phyloP scores from a whole-genome alignment of 1,140 invertebrate species.

The Trichonephila clavipes region DNA sequence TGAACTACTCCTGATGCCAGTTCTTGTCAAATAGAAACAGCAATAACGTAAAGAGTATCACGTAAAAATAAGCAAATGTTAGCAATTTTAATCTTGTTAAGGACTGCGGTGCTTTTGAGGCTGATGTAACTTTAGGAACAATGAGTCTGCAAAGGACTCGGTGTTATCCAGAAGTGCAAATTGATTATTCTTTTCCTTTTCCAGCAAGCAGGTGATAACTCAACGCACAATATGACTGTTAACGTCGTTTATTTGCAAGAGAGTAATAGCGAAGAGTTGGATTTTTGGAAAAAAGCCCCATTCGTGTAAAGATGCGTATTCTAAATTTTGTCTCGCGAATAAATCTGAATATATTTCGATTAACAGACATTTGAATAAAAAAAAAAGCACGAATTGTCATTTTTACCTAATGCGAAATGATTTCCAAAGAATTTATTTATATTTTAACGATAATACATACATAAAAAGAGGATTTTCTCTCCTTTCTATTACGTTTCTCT shows the following conservation, averaged over 20 bases:
- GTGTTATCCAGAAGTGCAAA: conserved; percentile 38
- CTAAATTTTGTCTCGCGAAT: neutral
- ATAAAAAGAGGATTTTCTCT: too few species aligned
- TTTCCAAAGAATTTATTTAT: too few species aligned
- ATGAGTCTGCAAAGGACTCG: neutral
- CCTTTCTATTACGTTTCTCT: too few species aligned
- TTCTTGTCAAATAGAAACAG: conserved; percentile 55
- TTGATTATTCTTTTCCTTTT: conserved; percentile 21
- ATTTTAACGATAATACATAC: too few species aligned
- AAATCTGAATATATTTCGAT: neutral
- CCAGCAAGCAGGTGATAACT: conserved; percentile 44
- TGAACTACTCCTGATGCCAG: conserved; percentile 2
- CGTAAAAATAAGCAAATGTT: conserved; percentile 51
- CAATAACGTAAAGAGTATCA: neutral
- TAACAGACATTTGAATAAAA: too few species aligned
- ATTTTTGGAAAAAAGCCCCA: neutral
- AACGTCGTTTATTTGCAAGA: conserved; percentile 16
- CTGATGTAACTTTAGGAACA: conserved; percentile 37
- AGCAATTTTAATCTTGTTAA: conserved; percentile 59
- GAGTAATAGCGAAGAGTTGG: neutral
- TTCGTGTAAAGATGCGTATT: neutral
- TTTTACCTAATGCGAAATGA: too few species aligned
- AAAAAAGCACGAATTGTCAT: too few species aligned
- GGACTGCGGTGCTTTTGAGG: conserved; percentile 28
- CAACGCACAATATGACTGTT: conserved; percentile 35